phyloP scores from a whole-genome alignment of 2,888 invertebrate genomes.

The Toxonevra muliebris region DNA sequence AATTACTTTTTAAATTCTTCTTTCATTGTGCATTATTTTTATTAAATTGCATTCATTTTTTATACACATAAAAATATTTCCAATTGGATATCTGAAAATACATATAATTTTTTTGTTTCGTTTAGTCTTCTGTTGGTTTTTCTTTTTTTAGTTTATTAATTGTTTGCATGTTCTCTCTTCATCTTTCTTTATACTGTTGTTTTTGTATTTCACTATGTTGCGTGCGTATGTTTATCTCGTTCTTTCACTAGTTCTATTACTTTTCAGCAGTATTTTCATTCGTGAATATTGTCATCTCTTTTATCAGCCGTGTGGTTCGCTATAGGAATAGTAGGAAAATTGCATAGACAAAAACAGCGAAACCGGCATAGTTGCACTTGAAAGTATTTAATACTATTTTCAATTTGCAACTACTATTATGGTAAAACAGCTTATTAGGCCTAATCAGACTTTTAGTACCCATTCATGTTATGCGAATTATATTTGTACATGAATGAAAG shows the following conservation, averaged over 20 bases:
- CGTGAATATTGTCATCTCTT: no score
- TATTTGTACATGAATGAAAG: no score
- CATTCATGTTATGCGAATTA: no score
- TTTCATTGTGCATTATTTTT: not conserved
- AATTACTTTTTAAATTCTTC: not conserved
- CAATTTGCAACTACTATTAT: no score
- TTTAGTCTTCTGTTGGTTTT: constrained; percentile 19
- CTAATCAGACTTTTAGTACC: no score
- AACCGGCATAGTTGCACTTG: constrained; percentile 27
- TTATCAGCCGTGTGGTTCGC: constrained; percentile 9
- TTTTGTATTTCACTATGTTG: constrained; percentile 19
- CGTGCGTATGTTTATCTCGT: constrained; percentile 6
- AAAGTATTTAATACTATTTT: no score
- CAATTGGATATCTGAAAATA: constrained; percentile 18
- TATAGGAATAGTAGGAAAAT: constrained; percentile 26
- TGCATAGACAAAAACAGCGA: constrained; percentile 38
- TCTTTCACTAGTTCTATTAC: constrained; percentile 4
- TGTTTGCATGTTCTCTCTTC: constrained; percentile 19
- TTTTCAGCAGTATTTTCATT: not conserved
- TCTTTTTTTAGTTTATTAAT: constrained; percentile 28
- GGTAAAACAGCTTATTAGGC: no score
- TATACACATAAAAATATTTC: constrained; percentile 3
- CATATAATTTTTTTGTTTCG: constrained; percentile 25
- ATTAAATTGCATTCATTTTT: not conserved
- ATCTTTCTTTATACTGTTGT: constrained; percentile 26